These are phyloP conservation scores for Amphiprion percula DNA, from an alignment of 2,113 vertebrate genomes.

Conservation along the genomic window DNA sequence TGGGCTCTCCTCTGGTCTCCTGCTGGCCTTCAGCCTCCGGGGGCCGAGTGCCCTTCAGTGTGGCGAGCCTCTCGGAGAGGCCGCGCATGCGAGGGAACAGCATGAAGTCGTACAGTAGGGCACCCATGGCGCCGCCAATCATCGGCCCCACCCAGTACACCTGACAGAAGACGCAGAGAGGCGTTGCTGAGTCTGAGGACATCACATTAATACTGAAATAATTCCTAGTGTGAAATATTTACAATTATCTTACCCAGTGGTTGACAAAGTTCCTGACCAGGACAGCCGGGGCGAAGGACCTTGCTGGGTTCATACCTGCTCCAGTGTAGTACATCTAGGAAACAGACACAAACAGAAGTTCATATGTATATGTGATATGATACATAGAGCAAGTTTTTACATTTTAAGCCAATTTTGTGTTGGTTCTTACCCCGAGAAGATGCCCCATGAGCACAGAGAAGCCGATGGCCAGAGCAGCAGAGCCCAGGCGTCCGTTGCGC, in stretches of 20 bases:
- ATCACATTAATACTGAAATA: background rate
- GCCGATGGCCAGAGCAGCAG: conserved; percentile 91
- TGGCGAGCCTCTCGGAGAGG: conserved; percentile 91
- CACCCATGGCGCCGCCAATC: conserved; percentile 90
- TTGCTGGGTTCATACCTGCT: conserved; percentile 96
- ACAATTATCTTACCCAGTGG: conserved; percentile 91
- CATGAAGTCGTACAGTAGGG: conserved; percentile 93
- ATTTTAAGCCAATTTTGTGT: background rate
- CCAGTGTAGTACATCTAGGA: conserved; percentile 94
- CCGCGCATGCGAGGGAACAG: conserved; percentile 92
- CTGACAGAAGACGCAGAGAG: conserved; percentile 69
- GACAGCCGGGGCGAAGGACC: conserved; percentile 95
- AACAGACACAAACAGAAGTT: conserved; percentile 28
- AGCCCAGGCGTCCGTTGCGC: conserved; percentile 89
- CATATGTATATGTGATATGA: rapidly evolving
- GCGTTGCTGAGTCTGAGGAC: background rate
- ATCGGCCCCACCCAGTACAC: conserved; percentile 96
- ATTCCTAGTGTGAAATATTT: background rate
- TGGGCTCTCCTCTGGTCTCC: conserved; percentile 89
- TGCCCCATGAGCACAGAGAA: conserved; percentile 95
- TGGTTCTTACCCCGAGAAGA: conserved; percentile 92
- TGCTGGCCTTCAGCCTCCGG: conserved; percentile 85
- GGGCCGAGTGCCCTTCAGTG: conserved; percentile 88
- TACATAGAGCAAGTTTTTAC: background rate
- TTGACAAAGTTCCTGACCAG: conserved; percentile 94